These are phyloP conservation scores for Agrilus mali DNA, from an alignment of 2,888 invertebrate species.

Conservation along the genomic window DNA sequence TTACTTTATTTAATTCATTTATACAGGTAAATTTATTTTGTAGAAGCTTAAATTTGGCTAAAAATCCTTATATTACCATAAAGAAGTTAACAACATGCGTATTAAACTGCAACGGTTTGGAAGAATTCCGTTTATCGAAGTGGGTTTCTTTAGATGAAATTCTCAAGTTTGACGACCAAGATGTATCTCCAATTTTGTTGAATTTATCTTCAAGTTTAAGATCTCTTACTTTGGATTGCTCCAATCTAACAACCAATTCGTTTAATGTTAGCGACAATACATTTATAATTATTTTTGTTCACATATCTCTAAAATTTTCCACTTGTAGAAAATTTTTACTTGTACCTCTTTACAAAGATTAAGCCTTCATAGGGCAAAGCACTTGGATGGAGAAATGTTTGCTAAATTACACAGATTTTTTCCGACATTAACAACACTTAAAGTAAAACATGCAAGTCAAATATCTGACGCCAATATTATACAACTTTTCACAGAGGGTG, in stretches of 20 bases:
- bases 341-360: constrained; percentile 16
- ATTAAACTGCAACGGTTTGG: constrained; percentile 17
- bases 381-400: constrained; percentile 16
- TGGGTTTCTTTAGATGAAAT: constrained; percentile 10
- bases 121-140: constrained; percentile 17
- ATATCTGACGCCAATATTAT: constrained; percentile 14
- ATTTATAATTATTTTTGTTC: not conserved
- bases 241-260: constrained; percentile 14
- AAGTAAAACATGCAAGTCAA: constrained; percentile 17
- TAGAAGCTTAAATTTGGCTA: constrained; percentile 18
- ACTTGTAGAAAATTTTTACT: constrained; percentile 15
- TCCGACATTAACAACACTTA: constrained; percentile 15
- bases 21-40: constrained; percentile 3
- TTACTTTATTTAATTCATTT: constrained; percentile 1
- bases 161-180: constrained; percentile 16
- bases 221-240: constrained; percentile 16
- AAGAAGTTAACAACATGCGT: constrained; percentile 16
- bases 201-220: constrained; percentile 14
- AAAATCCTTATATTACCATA: constrained; percentile 12
- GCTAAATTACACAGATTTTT: constrained; percentile 14
- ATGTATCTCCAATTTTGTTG: constrained; percentile 17
- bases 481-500: constrained; percentile 12
- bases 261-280: constrained; percentile 12
- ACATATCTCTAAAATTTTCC: not conserved
- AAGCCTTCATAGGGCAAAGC: constrained; percentile 16